Evolutionary conservation across 2,797 vertebrate species (phyloP), one percentile per base, ranked within the genome.

Genomic region (Moxostoma hubbsi): DNA sequence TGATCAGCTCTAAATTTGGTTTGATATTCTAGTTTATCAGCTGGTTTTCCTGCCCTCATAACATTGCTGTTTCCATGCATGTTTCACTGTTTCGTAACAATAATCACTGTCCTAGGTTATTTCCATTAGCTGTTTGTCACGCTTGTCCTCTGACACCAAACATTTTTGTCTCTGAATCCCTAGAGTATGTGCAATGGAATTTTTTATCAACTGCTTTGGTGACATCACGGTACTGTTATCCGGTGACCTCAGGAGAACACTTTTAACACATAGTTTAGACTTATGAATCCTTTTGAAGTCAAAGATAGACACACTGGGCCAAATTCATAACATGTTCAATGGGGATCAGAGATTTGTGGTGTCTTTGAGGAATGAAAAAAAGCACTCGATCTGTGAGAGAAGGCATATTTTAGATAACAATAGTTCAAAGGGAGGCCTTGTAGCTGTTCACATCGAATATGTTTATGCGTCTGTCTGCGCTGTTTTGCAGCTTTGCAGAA

Each of bases 231-330:
- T 46, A 77, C 67, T 50, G 50, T 76, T 57, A 73, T 79, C 79
- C 75, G 43, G 55, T 67, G 77, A 64, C 75, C 75, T 83, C 36
- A 67, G 78, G 36, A 65, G 51, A 45, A 77, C 16, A 54, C 63
- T 79, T 57, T 80, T 82, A 76, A 57, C 7, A 16, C 24, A 16
- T 51, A 49, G 46, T 81, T 75, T 81, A 70, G 77, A 13, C 69
- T 47, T 61, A 71, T 68, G 24, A 74, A 82, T 57, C 50, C 53
- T 70, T 85, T 82, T 82, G 76, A 77, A 73, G 76, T 83, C 76
- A 47, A 13, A 63, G 24, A 51, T 54, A 66, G 69, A 58, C 63
- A 55, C 65, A 12, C 54, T 70, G 65, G 63, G 76, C 51, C 77
- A 81, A 68, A 85, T 54, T 79, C 63, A 64, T 75, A 75, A 58